Percentiles rank a stretch among this genome's conserved stretches.
These are phyloP conservation scores for Drosophila nannoptera DNA, from an alignment of 1,140 invertebrate species.

Conservation along the genomic window DNA sequence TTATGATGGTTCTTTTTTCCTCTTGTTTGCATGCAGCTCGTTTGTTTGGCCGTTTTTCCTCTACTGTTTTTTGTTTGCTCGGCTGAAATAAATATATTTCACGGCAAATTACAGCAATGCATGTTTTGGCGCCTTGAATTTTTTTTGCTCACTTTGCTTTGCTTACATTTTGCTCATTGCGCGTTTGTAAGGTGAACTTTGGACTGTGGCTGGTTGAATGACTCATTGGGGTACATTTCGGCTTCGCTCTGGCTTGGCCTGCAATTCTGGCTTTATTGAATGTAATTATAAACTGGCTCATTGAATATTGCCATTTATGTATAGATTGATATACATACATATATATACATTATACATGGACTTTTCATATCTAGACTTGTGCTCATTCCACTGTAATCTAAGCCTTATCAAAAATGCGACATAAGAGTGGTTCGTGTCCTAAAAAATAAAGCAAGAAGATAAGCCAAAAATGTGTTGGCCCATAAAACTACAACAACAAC, in stretches of 20 bases:
- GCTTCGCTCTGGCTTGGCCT: conserved; percentile 9
- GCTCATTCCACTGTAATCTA: conserved; percentile 32
- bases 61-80: conserved; percentile 1
- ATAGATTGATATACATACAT: background rate
- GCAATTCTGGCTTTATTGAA: background rate
- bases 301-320: background rate
- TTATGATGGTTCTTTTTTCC: background rate
- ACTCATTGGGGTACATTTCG: conserved; percentile 41
- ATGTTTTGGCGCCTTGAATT: conserved; percentile 61
- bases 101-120: conserved; percentile 47
- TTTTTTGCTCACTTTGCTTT: conserved; percentile 31
- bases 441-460: conserved; percentile 45
- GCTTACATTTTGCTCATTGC: conserved; percentile 34
- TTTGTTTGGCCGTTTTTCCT: conserved; percentile 1
- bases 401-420: conserved; percentile 46
- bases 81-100: conserved; percentile 6
- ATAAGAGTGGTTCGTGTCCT: conserved; percentile 33
- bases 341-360: background rate
- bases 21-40: background rate
- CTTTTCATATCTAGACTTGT: conserved; percentile 18
- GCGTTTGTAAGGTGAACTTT: conserved; percentile 53
- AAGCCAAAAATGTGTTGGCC: conserved; percentile 43
- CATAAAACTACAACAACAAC: conserved; percentile 39
- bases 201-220: conserved; percentile 48
- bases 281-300: conserved; percentile 13